Evolutionary conservation across 2,113 vertebrate species (phyloP).

Genomic region (Origma solitaria): DNA sequence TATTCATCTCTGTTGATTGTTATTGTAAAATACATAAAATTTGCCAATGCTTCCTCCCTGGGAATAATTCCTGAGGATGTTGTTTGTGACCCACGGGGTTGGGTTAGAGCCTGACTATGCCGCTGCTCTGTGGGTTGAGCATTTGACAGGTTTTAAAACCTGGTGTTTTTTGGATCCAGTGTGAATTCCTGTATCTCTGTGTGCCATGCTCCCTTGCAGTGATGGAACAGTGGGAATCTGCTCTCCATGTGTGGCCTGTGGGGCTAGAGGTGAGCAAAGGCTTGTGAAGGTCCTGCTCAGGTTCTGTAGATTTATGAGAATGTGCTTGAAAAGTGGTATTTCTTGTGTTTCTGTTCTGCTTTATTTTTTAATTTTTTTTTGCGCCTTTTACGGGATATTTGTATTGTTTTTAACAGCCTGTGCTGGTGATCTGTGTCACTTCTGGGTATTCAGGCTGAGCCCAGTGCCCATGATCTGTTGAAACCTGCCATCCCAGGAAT

Average conservation of each 20-base stretch:
- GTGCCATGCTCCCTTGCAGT: background rate
- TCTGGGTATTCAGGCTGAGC: background rate
- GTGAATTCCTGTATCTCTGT: background rate
- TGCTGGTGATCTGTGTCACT: background rate
- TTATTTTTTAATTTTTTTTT: background rate
- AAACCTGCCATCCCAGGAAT: conserved; percentile 16
- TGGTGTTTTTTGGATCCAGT: background rate
- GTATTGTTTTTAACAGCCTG: background rate
- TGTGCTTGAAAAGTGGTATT: background rate
- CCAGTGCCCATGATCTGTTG: background rate
- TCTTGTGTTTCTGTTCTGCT: background rate
- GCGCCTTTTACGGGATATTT: background rate
- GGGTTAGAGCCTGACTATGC: background rate
- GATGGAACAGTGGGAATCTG: background rate
- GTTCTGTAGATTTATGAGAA: background rate
- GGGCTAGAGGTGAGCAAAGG: background rate
- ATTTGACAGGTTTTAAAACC: background rate
- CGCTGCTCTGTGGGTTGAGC: background rate
- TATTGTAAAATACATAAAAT: background rate
- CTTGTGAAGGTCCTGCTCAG: background rate
- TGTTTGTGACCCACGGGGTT: background rate
- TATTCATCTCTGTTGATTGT: background rate
- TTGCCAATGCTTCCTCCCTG: background rate
- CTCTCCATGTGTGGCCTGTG: rapidly evolving
- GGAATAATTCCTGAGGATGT: background rate